Evolutionary conservation across 2,888 invertebrate species (phyloP).

Genomic region (Siphonodentalium dalli): DNA sequence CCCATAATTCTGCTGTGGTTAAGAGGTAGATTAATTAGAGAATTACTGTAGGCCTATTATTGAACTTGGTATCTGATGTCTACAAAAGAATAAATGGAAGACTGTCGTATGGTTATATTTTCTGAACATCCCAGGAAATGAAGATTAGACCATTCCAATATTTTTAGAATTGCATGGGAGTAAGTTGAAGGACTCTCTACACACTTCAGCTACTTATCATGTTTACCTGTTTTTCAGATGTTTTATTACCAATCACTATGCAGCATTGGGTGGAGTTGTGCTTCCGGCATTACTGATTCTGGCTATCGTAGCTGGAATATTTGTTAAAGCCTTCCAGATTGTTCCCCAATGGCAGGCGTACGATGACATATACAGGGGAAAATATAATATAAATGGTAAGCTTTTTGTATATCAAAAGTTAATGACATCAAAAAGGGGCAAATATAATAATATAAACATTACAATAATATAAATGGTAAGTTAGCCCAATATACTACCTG

Average conservation of each 20-base stretch:
- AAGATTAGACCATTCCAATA: no score
- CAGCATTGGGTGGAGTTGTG: conserved; percentile 55
- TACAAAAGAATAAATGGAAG: not conserved
- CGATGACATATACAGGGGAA: conserved; percentile 59
- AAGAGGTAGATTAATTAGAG: no score
- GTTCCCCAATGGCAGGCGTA: conserved; percentile 61
- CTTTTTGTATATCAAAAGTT: not conserved
- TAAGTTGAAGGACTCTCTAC: not conserved
- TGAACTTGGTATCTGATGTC: no score
- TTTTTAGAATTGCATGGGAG: no score
- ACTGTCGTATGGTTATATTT: no score
- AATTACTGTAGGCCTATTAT: no score
- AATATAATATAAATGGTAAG: conserved; percentile 58
- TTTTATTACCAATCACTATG: conserved; percentile 57
- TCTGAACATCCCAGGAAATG: no score
- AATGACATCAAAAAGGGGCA: not conserved
- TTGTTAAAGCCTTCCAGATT: conserved; percentile 59
- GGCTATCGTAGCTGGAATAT: conserved; percentile 49
- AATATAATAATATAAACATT: not conserved
- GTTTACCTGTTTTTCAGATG: conserved; percentile 42
- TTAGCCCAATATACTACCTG: no score
- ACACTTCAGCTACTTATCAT: not conserved
- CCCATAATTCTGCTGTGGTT: no score
- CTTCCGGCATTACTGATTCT: conserved; percentile 50
- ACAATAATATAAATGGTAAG: no score